Conservation (phyloP, 2,113 vertebrate species). For the Pleuronectes platessa region DNA sequence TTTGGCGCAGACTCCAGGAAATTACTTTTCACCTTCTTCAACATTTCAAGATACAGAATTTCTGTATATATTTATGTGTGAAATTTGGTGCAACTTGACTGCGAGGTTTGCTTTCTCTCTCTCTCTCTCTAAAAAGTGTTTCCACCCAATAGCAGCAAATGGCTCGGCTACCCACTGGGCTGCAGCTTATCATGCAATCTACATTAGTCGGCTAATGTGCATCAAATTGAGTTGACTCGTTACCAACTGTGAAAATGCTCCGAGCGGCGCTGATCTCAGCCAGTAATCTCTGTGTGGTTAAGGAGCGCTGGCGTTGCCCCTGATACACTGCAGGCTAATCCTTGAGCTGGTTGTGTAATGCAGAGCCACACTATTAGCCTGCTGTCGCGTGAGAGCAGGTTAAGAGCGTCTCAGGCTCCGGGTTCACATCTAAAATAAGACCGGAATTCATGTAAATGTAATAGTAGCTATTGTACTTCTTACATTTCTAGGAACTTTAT, state of each 20-base stretch:
- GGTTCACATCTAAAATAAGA: background rate
- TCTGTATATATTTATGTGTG: too few species aligned
- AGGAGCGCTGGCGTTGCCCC: constrained; percentile 46
- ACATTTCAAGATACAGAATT: too few species aligned
- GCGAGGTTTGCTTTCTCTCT: too few species aligned
- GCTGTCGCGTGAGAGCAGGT: background rate
- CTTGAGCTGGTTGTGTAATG: constrained; percentile 51
- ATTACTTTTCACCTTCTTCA: too few species aligned
- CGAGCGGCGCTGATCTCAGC: constrained; percentile 32
- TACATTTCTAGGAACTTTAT: background rate
- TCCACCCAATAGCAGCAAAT: background rate
- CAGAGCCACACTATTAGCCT: constrained; percentile 14
- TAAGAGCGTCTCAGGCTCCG: background rate
- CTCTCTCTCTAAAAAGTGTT: background rate
- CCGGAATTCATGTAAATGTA: background rate
- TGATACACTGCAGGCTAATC: constrained; percentile 21
- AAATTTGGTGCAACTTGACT: too few species aligned
- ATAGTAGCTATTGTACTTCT: background rate
- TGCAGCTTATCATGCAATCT: constrained; percentile 13
- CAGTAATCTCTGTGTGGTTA: constrained; percentile 37
- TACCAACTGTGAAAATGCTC: constrained; percentile 52
- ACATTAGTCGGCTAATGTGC: constrained; percentile 37
- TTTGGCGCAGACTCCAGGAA: too few species aligned
- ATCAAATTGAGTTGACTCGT: constrained; percentile 34
- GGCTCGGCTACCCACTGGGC: background rate